Base-by-base conservation (phyloP, 1,140 invertebrate genomes). In the Cotesia typhae region DNA sequence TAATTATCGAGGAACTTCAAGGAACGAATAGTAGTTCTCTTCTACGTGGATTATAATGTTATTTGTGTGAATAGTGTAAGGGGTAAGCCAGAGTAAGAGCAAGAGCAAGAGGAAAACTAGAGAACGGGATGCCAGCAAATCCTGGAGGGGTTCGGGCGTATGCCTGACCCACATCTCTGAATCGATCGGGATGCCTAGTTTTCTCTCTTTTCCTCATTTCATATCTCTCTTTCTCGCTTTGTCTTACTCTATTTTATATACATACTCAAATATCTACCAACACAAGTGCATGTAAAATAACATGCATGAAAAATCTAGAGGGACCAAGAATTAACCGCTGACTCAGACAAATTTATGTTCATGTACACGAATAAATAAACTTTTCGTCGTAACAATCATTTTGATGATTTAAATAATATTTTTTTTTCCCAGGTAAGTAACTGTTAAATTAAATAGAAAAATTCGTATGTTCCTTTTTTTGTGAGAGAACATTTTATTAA, bases 121-220 rank as follows among this genome's bases (percentile, higher is more conserved):
- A n/a, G 47, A 51, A 71, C 66, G 74, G 68, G 70, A 38, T 57
- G 70, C 60, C 74, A 75, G 75, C 66, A 55, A 77, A 79, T 76
- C 80, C 74, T 77, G 74, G 75, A 72, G 74, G 68, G 75, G 78
- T 75, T 75, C 78, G 78, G 80, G 78, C 80, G 75, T 79, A 75
- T 80, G 76, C 75, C 79, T 81, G 80, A 81, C 80, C 80, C 76
- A 81, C 75, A 81, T 81, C 78, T 72, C 76, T 57, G 74, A 76
- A 80, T 79, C 79, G 79, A 81, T 81, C 79, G 78, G 71, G 73
- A 75, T 47, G 70, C 71, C 55, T 72, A 35, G 52, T 57, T 74
- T 66, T 74, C 28, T 64, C 61, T 64, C 47, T 70, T 53, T 38
- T 38, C 12, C 53, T 59, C 38, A 28, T 55, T 41, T 14, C 61